Base-by-base conservation (phyloP, 2,113 vertebrate genomes). In the Beaufortia kweichowensis region DNA sequence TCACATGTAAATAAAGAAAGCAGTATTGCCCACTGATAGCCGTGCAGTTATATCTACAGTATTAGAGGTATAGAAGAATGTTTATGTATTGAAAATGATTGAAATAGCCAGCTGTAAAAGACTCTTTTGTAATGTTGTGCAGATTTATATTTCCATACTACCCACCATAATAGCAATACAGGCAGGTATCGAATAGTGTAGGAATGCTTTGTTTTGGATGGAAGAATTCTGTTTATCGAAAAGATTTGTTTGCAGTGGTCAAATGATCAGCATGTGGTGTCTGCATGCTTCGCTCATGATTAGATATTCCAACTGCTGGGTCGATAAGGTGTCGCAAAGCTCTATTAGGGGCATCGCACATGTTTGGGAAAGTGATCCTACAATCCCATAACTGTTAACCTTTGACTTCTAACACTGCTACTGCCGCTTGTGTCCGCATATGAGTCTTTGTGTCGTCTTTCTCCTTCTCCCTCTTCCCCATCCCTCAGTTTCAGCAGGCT, bases 401-500 rank as follows among this genome's bases (percentile, higher is more conserved):
- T 78, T 15, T 77, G 56, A 70, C 15, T 43, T 66, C 83, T 84
- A 84, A 84, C 82, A 76, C 79, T 74, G 53, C 80, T 70, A 14
- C 57, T 84, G 74, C 83, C 56, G 89, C 90, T 85, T 88, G 79
- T 88, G 88, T 89, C 87, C 72, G 85, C 82, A 86, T 89, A 89
- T 91, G 88, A 28, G 89, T 92, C 81, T 92, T 72, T 88, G 66
- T 83, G 83, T 91, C 43, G 87, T 86, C 75, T 69, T 62, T 81
- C 68, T 79, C 67, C 24, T 12, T 39, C 82, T 84, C 35, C 75
- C 82, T 84, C 35, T 77, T 33, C 1, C 53, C 7, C 65, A 14
- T 72, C 8, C 75, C 86, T 83, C 84, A 98, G 97, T 94, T 98
- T 99, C 88, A 99, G 97, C 91, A 93, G 96, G 83, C 93, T 98